Evolutionary conservation across 2,888 invertebrate species (phyloP).

Genomic region (Petrolisthes cinctipes): DNA sequence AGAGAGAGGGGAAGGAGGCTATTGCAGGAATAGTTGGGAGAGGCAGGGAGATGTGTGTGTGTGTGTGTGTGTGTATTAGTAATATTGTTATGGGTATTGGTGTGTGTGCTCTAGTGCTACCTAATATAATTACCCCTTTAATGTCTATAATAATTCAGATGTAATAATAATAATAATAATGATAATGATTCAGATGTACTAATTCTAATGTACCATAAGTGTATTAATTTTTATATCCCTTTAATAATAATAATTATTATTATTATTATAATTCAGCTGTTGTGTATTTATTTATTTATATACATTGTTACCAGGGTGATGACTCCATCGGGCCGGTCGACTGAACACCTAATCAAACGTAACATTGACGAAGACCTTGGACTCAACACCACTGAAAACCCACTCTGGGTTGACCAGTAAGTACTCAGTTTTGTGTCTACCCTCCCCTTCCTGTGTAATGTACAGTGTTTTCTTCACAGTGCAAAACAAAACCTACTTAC

Average conservation of each 20-base stretch:
- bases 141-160: background rate
- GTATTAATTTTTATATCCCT: no score
- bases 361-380: conserved; percentile 84
- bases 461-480: no score
- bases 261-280: no score
- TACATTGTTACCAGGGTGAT: conserved; percentile 76
- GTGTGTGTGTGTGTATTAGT: no score
- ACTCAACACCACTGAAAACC: conserved; percentile 90
- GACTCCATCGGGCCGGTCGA: conserved; percentile 83
- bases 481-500: no score
- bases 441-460: background rate
- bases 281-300: no score
- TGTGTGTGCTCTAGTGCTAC: no score
- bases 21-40: no score
- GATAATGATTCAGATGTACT: background rate
- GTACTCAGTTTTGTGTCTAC: conserved; percentile 67
- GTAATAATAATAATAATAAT: background rate
- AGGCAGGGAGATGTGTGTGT: background rate
- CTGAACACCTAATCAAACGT: conserved; percentile 80
- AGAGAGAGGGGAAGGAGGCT: background rate
- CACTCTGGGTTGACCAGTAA: conserved; percentile 91
- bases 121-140: background rate
- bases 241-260: no score
- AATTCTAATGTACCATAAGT: no score
- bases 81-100: no score